Conservation (phyloP, 2,113 vertebrate species). For the Anolis carolinensis region DNA sequence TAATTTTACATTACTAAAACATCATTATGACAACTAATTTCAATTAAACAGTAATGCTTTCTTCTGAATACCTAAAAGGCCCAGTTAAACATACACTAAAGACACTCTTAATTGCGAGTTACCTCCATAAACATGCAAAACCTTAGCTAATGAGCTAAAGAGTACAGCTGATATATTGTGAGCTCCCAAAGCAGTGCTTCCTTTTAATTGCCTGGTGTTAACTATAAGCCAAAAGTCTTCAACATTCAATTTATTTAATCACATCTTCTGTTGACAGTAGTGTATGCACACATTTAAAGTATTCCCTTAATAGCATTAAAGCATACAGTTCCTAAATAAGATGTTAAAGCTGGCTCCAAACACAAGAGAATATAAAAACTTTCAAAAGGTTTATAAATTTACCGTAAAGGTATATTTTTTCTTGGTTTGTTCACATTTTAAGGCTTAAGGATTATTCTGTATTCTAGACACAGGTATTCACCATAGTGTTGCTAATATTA, state of each 20-base stretch:
- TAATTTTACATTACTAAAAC: constrained; percentile 52
- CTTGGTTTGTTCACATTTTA: constrained; percentile 44
- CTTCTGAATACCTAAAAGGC: constrained; percentile 75
- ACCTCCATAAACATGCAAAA: constrained; percentile 81
- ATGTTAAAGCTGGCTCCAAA: constrained; percentile 63
- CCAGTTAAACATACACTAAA: constrained; percentile 75
- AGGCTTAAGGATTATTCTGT: constrained; percentile 58
- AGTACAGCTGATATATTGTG: constrained; percentile 79
- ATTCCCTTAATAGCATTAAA: constrained; percentile 80
- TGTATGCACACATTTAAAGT: constrained; percentile 69
- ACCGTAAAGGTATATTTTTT: constrained; percentile 11
- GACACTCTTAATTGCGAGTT: constrained; percentile 80
- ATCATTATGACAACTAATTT: constrained; percentile 70
- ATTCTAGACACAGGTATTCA: constrained; percentile 59
- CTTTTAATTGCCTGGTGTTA: constrained; percentile 85
- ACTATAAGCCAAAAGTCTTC: constrained; percentile 78
- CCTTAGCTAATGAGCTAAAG: constrained; percentile 80
- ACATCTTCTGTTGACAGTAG: constrained; percentile 77
- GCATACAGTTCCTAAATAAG: constrained; percentile 70
- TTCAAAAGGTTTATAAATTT: constrained; percentile 48
- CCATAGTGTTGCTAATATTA: constrained; percentile 74
- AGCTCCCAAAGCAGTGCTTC: constrained; percentile 81
- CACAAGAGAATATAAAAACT: constrained; percentile 49
- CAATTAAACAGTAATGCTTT: constrained; percentile 74
- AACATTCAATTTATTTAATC: constrained; percentile 82